Percentiles rank a stretch among this genome's conserved stretches.
Evolutionary conservation across 1,140 invertebrate genomes (phyloP).

Genomic region (Halesus radiatus): DNA sequence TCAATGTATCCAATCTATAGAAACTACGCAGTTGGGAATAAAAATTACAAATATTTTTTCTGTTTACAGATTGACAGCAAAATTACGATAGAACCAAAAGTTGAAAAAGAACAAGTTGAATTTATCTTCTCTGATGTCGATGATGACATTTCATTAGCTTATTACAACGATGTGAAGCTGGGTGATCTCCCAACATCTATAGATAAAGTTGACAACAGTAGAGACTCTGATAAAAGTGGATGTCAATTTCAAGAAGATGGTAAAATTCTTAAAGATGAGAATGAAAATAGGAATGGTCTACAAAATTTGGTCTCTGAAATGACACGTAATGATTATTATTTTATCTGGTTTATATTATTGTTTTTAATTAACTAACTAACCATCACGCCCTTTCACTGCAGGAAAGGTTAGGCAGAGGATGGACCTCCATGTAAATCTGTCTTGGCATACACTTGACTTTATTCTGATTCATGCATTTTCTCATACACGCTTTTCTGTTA

Average conservation of each 20-base stretch:
- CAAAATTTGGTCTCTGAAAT: not conserved
- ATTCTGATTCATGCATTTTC: too few relatives aligned
- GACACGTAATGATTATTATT: not conserved
- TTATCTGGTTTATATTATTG: not conserved
- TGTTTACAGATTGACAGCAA: not conserved
- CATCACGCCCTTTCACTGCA: too few relatives aligned
- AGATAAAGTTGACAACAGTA: not conserved
- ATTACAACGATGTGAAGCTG: not conserved
- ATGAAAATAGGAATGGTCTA: not conserved
- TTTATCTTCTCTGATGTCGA: constrained; percentile 15
- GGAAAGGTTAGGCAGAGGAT: too few relatives aligned
- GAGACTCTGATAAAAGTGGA: not conserved
- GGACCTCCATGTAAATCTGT: too few relatives aligned
- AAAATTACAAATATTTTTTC: not conserved
- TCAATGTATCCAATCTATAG: too few relatives aligned
- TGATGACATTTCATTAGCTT: not conserved
- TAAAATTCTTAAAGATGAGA: not conserved
- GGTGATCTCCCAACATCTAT: not conserved
- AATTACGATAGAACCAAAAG: not conserved
- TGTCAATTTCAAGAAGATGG: not conserved
- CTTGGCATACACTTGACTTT: too few relatives aligned
- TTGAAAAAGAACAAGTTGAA: constrained; percentile 9
- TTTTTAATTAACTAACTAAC: not conserved
- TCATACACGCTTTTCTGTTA: too few relatives aligned
- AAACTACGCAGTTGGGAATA: too few relatives aligned